phyloP scores from a whole-genome alignment of 2,888 invertebrate species.

The Antheraea assamensis region DNA sequence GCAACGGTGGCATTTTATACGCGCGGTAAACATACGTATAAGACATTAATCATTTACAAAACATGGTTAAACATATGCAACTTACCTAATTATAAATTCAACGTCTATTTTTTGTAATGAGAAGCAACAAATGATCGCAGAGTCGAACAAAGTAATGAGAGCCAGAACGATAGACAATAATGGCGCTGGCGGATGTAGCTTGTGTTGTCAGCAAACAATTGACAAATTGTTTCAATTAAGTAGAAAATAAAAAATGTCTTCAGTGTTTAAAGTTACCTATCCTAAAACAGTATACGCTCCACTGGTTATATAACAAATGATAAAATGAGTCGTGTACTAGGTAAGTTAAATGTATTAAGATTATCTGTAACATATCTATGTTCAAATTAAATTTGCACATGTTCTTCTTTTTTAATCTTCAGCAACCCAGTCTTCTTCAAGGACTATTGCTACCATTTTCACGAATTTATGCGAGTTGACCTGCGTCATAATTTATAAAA shows the following conservation, averaged over 20 bases:
- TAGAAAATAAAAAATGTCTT: not conserved
- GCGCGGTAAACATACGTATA: conserved; percentile 27
- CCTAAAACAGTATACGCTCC: too few species aligned
- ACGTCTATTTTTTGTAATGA: not conserved
- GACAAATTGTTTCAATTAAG: not conserved
- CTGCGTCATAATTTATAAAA: too few species aligned
- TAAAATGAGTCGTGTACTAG: too few species aligned
- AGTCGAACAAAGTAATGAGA: not conserved
- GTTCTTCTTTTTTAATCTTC: too few species aligned
- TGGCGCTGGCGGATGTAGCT: conserved; percentile 8
- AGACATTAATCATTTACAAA: not conserved
- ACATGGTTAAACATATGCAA: not conserved
- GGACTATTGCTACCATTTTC: too few species aligned
- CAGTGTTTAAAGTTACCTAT: too few species aligned
- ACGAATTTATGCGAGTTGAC: too few species aligned
- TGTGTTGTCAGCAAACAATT: conserved; percentile 10
- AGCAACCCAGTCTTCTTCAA: too few species aligned
- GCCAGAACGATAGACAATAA: not conserved
- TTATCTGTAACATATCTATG: too few species aligned
- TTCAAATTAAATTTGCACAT: too few species aligned
- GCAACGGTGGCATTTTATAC: conserved; percentile 37
- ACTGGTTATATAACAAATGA: too few species aligned
- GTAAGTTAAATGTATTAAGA: too few species aligned
- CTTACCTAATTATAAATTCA: not conserved
- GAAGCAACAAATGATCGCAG: not conserved